Evolutionary conservation across 2,888 invertebrate species (phyloP).

Genomic region (Sminthurinus aureus): DNA sequence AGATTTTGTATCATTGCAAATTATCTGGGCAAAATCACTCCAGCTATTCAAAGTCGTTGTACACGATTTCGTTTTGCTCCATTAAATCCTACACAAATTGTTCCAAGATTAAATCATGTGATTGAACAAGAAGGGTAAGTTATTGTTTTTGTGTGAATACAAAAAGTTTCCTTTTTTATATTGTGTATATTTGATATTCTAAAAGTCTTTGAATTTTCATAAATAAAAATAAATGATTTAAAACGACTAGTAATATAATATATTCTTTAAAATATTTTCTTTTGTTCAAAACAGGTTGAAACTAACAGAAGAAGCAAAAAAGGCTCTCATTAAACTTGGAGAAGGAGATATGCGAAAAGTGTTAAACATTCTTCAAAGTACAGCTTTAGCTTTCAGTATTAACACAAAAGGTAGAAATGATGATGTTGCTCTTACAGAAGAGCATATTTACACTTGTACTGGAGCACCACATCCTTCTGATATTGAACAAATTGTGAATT

Average conservation of each 20-base stretch:
- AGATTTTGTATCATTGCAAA: constrained; percentile 99
- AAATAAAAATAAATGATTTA: neutral
- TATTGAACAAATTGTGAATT: constrained; percentile 85
- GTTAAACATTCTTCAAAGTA: constrained; percentile 94
- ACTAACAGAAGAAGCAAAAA: constrained; percentile 85
- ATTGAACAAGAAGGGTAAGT: constrained; percentile 81
- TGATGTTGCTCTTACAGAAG: constrained; percentile 81
- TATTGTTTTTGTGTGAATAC: neutral
- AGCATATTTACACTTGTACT: constrained; percentile 93
- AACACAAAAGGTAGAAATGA: constrained; percentile 45
- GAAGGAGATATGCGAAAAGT: constrained; percentile 98
- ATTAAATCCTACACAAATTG: constrained; percentile 81
- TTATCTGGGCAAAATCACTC: constrained; percentile 97
- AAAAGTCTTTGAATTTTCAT: neutral
- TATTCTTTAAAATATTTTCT: constrained; percentile 6
- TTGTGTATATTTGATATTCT: neutral
- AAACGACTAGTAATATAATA: constrained; percentile 29
- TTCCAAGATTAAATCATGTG: constrained; percentile 86
- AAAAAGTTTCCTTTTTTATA: neutral
- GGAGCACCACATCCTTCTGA: constrained; percentile 93
- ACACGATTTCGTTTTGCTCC: constrained; percentile 97
- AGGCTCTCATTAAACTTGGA: constrained; percentile 86
- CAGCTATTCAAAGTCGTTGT: constrained; percentile 97
- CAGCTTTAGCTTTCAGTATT: constrained; percentile 81
- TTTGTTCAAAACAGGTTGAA: constrained; percentile 65